Conservation (phyloP, 2,113 vertebrate species). For the Silurus glanis region DNA sequence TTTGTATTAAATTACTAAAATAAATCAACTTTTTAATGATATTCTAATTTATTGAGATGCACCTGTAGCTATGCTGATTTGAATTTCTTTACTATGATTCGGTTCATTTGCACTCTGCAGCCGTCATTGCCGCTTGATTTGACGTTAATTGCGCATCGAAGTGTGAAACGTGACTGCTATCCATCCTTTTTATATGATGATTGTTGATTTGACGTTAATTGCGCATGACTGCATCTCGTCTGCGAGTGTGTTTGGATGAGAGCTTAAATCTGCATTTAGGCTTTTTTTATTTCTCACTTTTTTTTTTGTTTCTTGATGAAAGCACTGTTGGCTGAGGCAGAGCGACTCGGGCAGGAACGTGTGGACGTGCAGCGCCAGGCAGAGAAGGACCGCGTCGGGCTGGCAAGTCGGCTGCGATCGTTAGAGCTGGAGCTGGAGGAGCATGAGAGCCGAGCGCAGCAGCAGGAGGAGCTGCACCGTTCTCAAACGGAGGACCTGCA, state of each 20-base stretch:
- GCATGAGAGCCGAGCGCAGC: slow-evolving; percentile 75
- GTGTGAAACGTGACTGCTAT: not conserved
- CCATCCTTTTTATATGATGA: not conserved
- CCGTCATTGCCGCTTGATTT: not conserved
- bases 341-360: slow-evolving; percentile 79
- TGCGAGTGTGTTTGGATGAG: not conserved
- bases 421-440: slow-evolving; percentile 90
- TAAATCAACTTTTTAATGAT: no score
- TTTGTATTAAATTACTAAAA: no score
- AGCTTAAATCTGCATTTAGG: not conserved
- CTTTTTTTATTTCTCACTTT: not conserved
- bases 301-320: not conserved
- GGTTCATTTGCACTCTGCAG: not conserved
- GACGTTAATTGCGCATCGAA: not conserved
- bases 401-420: slow-evolving; percentile 76
- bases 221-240: slow-evolving; percentile 41
- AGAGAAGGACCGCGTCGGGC: slow-evolving; percentile 80
- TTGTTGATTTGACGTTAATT: not conserved
- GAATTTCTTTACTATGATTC: not conserved
- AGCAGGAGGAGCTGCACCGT: slow-evolving; percentile 73
- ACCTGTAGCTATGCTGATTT: not conserved
- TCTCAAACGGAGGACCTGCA: slow-evolving; percentile 77
- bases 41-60: no score
- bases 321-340: slow-evolving; percentile 84
- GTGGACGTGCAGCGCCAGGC: slow-evolving; percentile 85